Conservation (phyloP, 92 coral and sea anemone species). For the Ricordea florida region DNA sequence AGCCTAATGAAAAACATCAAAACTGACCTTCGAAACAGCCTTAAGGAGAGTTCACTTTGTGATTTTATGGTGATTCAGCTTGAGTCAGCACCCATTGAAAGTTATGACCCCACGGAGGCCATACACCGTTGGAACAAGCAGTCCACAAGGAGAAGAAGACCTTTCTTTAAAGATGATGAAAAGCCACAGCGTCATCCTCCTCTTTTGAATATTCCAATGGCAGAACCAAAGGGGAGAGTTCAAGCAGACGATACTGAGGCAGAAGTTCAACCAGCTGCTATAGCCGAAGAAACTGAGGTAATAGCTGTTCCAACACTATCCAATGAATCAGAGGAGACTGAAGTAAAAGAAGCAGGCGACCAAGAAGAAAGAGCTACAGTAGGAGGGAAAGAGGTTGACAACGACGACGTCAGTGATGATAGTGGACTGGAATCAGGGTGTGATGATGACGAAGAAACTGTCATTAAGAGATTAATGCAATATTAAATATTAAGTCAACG, state of each 20-base stretch:
- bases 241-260: too few species aligned
- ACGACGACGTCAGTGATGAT: neutral
- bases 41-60: neutral
- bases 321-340: neutral
- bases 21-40: conserved; percentile 10
- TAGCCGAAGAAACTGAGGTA: neutral
- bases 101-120: conserved; percentile 14
- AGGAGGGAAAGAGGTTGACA: neutral
- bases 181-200: conserved; percentile 2
- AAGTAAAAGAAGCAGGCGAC: neutral
- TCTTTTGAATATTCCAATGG: neutral
- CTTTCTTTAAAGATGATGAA: conserved; percentile 3
- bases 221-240: neutral
- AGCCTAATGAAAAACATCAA: conserved; percentile 45
- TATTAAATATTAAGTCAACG: too few species aligned
- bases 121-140: conserved; percentile 6
- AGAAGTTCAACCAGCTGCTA: too few species aligned
- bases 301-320: neutral
- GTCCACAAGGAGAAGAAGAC: conserved; percentile 1
- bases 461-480: neutral
- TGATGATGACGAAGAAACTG: conserved; percentile 12
- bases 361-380: neutral
- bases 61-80: conserved; percentile 32
- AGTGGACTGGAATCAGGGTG: conserved; percentile 7
- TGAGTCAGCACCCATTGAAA: conserved; percentile 7